Evolutionary conservation across 2,888 invertebrate species (phyloP).

Genomic region (Serripes groenlandicus): DNA sequence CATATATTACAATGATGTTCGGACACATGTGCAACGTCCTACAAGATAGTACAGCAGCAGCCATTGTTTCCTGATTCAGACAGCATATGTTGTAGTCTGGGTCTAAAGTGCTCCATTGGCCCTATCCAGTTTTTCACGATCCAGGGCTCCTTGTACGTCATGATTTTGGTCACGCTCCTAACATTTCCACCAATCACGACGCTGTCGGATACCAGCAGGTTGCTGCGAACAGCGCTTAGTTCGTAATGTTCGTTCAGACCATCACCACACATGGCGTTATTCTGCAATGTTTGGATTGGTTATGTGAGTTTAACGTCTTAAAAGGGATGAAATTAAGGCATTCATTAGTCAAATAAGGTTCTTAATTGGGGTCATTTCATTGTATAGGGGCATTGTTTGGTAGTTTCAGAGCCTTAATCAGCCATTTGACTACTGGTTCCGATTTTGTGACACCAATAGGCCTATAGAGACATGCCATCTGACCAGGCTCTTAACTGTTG

Average conservation of each 20-base stretch:
- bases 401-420: no score
- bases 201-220: constrained; percentile 41
- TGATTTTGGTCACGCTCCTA: constrained; percentile 41
- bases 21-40: no score
- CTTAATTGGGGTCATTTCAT: not conserved
- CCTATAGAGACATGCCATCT: no score
- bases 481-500: no score
- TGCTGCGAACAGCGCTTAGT: constrained; percentile 36
- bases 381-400: not conserved
- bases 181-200: constrained; percentile 51
- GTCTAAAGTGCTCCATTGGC: constrained; percentile 37
- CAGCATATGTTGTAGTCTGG: constrained; percentile 20
- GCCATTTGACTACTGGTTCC: no score
- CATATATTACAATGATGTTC: no score
- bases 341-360: not conserved
- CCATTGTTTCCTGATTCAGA: no score
- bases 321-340: not conserved
- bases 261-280: constrained; percentile 40
- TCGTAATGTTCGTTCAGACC: constrained; percentile 41
- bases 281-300: not conserved
- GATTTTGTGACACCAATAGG: no score
- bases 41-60: no score
- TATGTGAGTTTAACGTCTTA: not conserved
- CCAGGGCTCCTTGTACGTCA: constrained; percentile 43
- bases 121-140: constrained; percentile 25